Evolutionary conservation across 37 sponge, comb jelly and placozoan species (phyloP).

Genomic region (Beroe ovata): DNA sequence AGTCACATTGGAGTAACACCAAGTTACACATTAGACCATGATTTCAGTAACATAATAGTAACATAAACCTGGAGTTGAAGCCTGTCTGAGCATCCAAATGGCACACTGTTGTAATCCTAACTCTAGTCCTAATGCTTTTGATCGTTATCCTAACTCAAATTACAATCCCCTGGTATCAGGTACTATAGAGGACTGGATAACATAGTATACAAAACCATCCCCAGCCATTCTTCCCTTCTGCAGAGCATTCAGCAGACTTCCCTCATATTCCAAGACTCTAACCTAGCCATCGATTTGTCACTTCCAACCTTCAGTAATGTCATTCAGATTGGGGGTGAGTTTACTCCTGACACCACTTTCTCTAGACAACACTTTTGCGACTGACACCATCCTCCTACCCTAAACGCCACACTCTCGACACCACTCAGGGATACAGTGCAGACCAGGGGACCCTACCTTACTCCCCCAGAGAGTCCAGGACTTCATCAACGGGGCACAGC

Average conservation of each 20-base stretch:
- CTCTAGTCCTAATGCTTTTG: too few relatives aligned
- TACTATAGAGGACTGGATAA: slow-evolving; percentile 24
- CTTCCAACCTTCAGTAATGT: slow-evolving; percentile 44
- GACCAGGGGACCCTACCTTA: neutral
- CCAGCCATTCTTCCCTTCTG: slow-evolving; percentile 10
- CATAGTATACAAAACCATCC: neutral
- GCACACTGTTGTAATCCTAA: too few relatives aligned
- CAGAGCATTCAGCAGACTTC: slow-evolving; percentile 12
- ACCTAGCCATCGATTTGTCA: slow-evolving; percentile 18
- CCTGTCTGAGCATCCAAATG: too few relatives aligned
- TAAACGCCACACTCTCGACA: too few relatives aligned
- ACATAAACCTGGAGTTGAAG: too few relatives aligned
- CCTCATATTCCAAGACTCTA: slow-evolving; percentile 1
- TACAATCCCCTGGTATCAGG: too few relatives aligned
- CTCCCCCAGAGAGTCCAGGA: slow-evolving; percentile 1
- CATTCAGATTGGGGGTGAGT: slow-evolving; percentile 40
- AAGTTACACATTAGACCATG: neutral
- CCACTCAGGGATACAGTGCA: slow-evolving; percentile 28
- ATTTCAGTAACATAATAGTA: neutral
- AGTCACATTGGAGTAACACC: neutral
- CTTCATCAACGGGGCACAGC: slow-evolving; percentile 27
- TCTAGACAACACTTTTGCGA: too few relatives aligned
- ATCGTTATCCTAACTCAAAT: too few relatives aligned
- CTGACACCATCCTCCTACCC: too few relatives aligned
- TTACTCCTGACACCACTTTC: neutral